phyloP scores from a whole-genome alignment of 1,140 invertebrate species.

The Sinonovacula constricta region DNA sequence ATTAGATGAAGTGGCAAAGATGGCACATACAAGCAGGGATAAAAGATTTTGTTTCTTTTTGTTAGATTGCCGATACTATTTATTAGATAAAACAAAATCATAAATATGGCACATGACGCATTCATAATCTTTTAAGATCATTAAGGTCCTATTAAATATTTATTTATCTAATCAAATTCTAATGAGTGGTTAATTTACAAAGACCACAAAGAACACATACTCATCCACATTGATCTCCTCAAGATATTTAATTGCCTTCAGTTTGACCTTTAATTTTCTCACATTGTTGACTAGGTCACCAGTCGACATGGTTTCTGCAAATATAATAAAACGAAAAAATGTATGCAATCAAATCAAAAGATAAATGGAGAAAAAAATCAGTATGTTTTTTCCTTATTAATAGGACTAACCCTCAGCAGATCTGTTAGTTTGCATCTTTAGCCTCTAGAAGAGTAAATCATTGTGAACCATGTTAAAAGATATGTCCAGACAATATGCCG shows the following conservation, averaged over 20 bases:
- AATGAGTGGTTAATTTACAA: background rate
- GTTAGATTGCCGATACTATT: background rate
- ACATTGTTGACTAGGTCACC: conserved; percentile 71
- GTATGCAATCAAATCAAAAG: too few relatives aligned
- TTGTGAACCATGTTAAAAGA: too few relatives aligned
- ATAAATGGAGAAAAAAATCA: too few relatives aligned
- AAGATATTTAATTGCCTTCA: conserved; percentile 59
- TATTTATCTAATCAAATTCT: background rate
- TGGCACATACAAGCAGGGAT: too few relatives aligned
- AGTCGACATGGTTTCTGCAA: too few relatives aligned
- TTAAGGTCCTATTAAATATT: background rate
- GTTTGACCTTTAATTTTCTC: conserved; percentile 55
- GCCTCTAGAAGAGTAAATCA: too few relatives aligned
- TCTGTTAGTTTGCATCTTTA: too few relatives aligned
- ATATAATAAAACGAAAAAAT: too few relatives aligned
- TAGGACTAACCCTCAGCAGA: too few relatives aligned
- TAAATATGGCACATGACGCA: background rate
- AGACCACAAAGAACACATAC: conserved; percentile 41
- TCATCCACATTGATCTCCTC: conserved; percentile 54
- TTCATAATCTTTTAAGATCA: background rate
- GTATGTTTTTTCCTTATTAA: too few relatives aligned
- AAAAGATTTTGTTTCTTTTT: too few relatives aligned
- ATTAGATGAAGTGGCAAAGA: background rate
- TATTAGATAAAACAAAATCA: background rate
- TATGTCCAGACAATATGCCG: too few relatives aligned